Evolutionary conservation across 2,113 vertebrate genomes (phyloP).

Genomic region (Ascaphus truei): DNA sequence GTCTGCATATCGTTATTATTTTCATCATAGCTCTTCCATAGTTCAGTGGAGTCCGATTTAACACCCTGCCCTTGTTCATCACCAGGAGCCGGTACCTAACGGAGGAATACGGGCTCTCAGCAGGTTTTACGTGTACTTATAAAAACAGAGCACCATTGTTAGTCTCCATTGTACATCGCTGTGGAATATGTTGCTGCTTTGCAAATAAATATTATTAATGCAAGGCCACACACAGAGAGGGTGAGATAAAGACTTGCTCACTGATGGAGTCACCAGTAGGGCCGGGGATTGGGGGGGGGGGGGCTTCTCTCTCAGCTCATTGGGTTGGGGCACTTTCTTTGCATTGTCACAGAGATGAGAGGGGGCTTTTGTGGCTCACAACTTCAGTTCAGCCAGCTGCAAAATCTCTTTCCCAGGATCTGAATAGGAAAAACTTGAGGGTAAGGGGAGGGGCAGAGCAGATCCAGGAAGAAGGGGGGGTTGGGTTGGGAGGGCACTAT

Average conservation of each 20-base stretch:
- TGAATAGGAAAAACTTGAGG: neutral
- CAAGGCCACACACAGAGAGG: slow-evolving; percentile 70
- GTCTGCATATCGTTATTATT: too few relatives aligned
- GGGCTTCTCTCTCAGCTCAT: slow-evolving; percentile 35
- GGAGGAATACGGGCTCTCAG: too few relatives aligned
- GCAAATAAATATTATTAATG: slow-evolving; percentile 52
- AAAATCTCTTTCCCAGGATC: slow-evolving; percentile 56
- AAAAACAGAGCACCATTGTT: slow-evolving; percentile 42
- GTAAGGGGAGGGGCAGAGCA: neutral
- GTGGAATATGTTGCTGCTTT: neutral
- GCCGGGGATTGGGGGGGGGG: slow-evolving; percentile 50
- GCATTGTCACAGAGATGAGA: slow-evolving; percentile 44
- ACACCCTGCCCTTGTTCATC: too few relatives aligned
- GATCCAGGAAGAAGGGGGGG: neutral
- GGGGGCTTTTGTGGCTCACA: slow-evolving; percentile 62
- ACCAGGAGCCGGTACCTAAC: too few relatives aligned
- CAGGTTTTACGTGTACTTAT: too few relatives aligned
- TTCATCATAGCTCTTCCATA: too few relatives aligned
- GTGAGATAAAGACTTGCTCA: slow-evolving; percentile 59
- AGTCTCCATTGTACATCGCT: slow-evolving; percentile 26
- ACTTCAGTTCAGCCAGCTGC: slow-evolving; percentile 67
- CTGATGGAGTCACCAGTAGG: slow-evolving; percentile 51
- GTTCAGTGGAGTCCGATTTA: too few relatives aligned
- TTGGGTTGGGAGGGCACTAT: neutral
- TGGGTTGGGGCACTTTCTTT: slow-evolving; percentile 46